Percentiles rank a stretch among this genome's conserved stretches.
These are phyloP conservation scores for Brenthis ino DNA, from an alignment of 2,888 invertebrate genomes.

Conservation along the genomic window DNA sequence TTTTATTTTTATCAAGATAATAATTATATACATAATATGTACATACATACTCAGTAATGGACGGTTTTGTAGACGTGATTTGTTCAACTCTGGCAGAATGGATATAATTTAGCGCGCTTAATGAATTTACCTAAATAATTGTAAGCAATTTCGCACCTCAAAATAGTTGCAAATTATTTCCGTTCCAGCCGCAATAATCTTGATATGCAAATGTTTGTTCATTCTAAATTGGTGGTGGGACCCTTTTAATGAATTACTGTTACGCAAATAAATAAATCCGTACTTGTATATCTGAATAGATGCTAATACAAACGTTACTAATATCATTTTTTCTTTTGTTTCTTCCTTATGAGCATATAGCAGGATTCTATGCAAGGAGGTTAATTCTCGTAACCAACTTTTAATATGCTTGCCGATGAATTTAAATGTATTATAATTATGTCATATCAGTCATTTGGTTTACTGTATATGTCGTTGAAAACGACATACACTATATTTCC, in stretches of 20 bases:
- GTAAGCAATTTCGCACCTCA: constrained; percentile 42
- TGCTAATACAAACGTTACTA: constrained; percentile 69
- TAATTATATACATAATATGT: constrained; percentile 4
- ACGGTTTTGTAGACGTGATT: constrained; percentile 48
- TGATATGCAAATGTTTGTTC: constrained; percentile 47
- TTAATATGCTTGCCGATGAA: constrained; percentile 77
- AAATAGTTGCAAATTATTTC: constrained; percentile 45
- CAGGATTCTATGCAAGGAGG: constrained; percentile 81
- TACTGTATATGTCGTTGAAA: constrained; percentile 57
- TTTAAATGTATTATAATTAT: constrained; percentile 58
- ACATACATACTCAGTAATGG: constrained; percentile 38
- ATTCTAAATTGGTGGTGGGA: constrained; percentile 61
- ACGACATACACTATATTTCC: constrained; percentile 68
- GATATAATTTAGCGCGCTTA: constrained; percentile 45
- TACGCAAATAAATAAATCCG: constrained; percentile 47
- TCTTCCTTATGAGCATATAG: constrained; percentile 79
- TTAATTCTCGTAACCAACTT: constrained; percentile 76
- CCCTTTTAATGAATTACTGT: constrained; percentile 42
- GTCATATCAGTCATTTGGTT: constrained; percentile 64
- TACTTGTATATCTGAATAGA: constrained; percentile 51
- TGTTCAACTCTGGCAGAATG: constrained; percentile 45
- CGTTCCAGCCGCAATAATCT: constrained; percentile 45
- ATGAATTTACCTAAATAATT: constrained; percentile 41
- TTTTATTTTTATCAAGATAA: background rate
- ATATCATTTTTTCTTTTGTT: constrained; percentile 77